phyloP scores from a whole-genome alignment of 2,888 invertebrate genomes.

The Caenorhabditis auriculariae region DNA sequence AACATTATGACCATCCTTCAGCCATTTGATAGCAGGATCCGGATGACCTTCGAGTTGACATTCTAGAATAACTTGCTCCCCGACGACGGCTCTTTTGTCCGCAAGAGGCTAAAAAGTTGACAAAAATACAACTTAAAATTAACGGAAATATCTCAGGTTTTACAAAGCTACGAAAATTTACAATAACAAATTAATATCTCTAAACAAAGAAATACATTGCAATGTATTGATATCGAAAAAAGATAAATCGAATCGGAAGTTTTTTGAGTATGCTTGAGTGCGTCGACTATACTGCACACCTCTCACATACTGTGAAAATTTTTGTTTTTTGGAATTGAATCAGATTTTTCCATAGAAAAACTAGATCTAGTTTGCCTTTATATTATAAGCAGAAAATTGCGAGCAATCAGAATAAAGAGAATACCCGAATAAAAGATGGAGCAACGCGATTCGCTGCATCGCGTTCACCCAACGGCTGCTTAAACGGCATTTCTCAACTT shows the following conservation, averaged over 20 bases:
- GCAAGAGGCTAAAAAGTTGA: slow-evolving; percentile 56
- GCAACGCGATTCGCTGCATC: slow-evolving; percentile 52
- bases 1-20: slow-evolving; percentile 64
- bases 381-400: too few relatives aligned
- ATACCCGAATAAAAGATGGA: slow-evolving; percentile 58
- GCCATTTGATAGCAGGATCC: slow-evolving; percentile 63
- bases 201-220: not conserved
- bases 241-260: too few relatives aligned
- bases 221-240: not conserved
- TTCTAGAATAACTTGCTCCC: slow-evolving; percentile 61
- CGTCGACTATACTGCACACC: too few relatives aligned
- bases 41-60: slow-evolving; percentile 63
- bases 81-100: slow-evolving; percentile 63
- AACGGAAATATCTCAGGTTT: not conserved
- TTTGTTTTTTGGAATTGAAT: too few relatives aligned
- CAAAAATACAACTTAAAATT: not conserved
- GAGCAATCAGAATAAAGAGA: slow-evolving; percentile 3
- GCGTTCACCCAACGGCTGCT: slow-evolving; percentile 60
- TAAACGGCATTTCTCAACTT: slow-evolving; percentile 52
- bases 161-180: not conserved
- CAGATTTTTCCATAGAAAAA: not conserved
- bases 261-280: too few relatives aligned
- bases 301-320: too few relatives aligned
- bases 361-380: not conserved
- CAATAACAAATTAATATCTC: not conserved